Percentiles rank a stretch among this genome's conserved stretches.
phyloP scores from a whole-genome alignment of 1,140 invertebrate genomes.

The Nasonia vitripennis region DNA sequence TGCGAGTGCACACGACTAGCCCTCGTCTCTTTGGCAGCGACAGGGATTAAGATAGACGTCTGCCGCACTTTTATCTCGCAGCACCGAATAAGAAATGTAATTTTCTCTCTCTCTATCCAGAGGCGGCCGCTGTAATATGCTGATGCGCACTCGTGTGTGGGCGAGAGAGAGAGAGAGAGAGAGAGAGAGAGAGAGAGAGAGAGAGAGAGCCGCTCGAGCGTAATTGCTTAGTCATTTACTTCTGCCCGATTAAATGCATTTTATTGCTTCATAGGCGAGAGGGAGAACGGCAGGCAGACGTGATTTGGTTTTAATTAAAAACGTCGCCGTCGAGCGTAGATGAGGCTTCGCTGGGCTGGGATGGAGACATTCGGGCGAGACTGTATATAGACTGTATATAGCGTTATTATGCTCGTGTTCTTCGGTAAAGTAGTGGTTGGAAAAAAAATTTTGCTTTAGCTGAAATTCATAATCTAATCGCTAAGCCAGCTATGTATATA shows the following conservation, averaged over 20 bases:
- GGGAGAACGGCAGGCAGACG: not conserved
- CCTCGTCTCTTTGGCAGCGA: slow-evolving; percentile 8
- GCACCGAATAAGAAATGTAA: slow-evolving; percentile 45
- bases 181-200: too few species aligned
- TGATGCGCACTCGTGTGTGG: not conserved
- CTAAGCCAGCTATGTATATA: too few species aligned
- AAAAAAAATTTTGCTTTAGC: too few species aligned
- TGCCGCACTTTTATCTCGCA: slow-evolving; percentile 46
- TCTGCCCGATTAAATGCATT: slow-evolving; percentile 48
- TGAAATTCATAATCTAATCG: too few species aligned
- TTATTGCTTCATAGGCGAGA: slow-evolving; percentile 12
- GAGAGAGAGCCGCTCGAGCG: not conserved
- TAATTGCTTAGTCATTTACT: slow-evolving; percentile 44
- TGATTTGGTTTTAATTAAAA: slow-evolving; percentile 50
- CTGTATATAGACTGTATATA: too few species aligned
- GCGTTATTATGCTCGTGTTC: too few species aligned
- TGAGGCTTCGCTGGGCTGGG: not conserved
- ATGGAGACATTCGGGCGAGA: too few species aligned
- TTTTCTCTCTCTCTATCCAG: slow-evolving; percentile 31
- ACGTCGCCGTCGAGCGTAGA: not conserved
- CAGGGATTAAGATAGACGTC: slow-evolving; percentile 43
- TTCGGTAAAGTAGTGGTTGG: too few species aligned
- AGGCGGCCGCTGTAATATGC: not conserved
- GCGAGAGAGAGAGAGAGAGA: too few species aligned
- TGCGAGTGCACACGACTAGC: not conserved